Base-by-base conservation (phyloP, 2,888 invertebrate genomes). In the Phengaris alcon region DNA sequence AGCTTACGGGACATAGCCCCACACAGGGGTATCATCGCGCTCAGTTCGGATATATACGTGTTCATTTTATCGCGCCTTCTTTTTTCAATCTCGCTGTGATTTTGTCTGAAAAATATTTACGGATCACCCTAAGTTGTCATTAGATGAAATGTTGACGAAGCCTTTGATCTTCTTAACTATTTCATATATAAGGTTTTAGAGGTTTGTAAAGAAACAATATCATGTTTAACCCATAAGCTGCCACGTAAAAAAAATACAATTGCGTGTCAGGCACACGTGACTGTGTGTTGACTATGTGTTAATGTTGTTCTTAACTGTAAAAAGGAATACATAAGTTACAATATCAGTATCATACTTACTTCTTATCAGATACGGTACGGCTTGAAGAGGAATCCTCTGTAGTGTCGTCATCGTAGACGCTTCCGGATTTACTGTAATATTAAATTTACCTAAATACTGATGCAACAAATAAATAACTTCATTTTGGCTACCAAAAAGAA, bases 51-150 rank as follows among this genome's bases (percentile, higher is more conserved):
- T 82, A 99, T 98, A 89, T 98, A 98, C 0, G 97, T 97, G 92
- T 99, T 99, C 98, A 99, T 99, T 91, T 98, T 99, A 88, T 99
- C 98, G 52, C 99, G 95, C 0, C 99, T 94, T 0, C 98, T 94
- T 87, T 99, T 99, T 90, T 99, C 98, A 78, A 99, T 98, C 91
- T 98, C 98, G 88, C 98, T 98, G 91, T 99, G 99, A 90, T 98
- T 98, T 90, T 98, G 98, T 83, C 98, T 98, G 88, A 52, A 74
- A 76, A 12, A 46, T 51, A 59, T 64, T 8, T 35, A 46, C 9
- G 13, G 35, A 35, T 22, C 22, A 22, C 3, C 2, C 1, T n/a
- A n/a, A 46, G 35, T 52, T 52, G 52, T 52, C 13, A 22, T 64
- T 64, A 2, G 9, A 52, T 52, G 52, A 12, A 52, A 9, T 10